Evolutionary conservation across 2,797 vertebrate species (phyloP), one percentile per base, ranked within the genome.

Genomic region (Cichlasoma orientale): DNA sequence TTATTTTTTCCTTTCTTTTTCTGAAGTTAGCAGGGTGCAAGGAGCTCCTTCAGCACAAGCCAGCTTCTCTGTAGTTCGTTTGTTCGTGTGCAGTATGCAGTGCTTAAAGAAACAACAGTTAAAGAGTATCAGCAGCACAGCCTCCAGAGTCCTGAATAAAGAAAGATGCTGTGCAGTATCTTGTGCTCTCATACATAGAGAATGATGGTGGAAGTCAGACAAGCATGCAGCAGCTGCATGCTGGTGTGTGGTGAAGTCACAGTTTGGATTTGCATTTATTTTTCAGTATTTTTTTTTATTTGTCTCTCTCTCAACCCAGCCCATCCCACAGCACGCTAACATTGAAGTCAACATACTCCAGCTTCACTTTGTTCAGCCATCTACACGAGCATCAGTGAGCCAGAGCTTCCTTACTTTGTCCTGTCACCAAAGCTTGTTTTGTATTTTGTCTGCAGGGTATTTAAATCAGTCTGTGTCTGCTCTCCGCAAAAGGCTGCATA

Each of bases 171-270:
- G 77, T 33, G 59, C 72, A 38, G 77, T 63, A 79, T 77, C 56
- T 52, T 23, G 68, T 23, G 23, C 80, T 72, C 70, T 77, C 81
- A 77, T 75, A 76, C 81, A 87, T 85, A 80, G 83, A 77, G 71
- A 58, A 84, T 73, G 41, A 57, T 23, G 29, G 72, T 31, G 54
- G 50, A 52, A 77, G 75, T 78, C 75, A 68, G 79, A 74, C 56
- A 54, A 77, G 61, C 61, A 5, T 33, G 59, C 52, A 70, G 56
- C 50, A 66, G 73, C 52, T 68, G 58, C 58, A 68, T n/a, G 38
- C 33, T 80, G 56, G 6, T 56, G 68, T 70, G 79, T 55, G 23
- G 23, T 7, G 27, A 77, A 71, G 80, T 74, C 54, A 3, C 41
- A 63, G 56, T 71, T 56, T 55, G 31, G 41, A 74, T 83, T 87